These are phyloP conservation scores for Nestor notabilis DNA, from an alignment of 2,113 vertebrate species.

Conservation along the genomic window DNA sequence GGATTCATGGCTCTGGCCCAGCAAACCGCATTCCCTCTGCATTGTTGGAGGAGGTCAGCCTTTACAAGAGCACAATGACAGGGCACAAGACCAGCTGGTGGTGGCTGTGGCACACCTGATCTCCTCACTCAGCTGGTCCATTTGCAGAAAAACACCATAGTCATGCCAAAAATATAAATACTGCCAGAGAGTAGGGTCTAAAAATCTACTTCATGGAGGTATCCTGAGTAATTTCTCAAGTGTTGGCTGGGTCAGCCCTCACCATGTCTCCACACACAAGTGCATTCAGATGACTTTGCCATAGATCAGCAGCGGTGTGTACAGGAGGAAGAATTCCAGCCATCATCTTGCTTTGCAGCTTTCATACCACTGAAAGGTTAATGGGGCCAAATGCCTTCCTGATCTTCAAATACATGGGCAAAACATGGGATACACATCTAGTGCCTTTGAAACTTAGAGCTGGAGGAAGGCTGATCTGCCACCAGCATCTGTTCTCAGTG, in stretches of 20 bases:
- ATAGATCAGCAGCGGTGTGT: neutral
- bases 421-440: neutral
- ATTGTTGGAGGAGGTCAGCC: neutral
- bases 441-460: neutral
- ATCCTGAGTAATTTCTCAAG: neutral
- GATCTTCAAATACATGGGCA: neutral
- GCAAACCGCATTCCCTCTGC: neutral
- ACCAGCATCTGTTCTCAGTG: rapidly evolving
- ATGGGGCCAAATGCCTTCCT: neutral
- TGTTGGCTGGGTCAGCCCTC: neutral
- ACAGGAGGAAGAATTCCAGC: neutral
- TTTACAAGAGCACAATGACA: neutral
- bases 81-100: neutral
- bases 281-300: neutral
- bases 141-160: neutral
- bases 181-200: neutral
- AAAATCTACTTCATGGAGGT: neutral
- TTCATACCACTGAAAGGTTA: slow-evolving; percentile 33
- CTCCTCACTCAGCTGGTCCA: rapidly evolving
- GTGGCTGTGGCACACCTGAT: neutral
- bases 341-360: neutral
- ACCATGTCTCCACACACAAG: neutral
- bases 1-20: neutral
- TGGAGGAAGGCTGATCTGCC: neutral
- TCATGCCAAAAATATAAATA: neutral